Conservation (phyloP, 2,888 invertebrate genomes). For the Epicampocera succincta region DNA sequence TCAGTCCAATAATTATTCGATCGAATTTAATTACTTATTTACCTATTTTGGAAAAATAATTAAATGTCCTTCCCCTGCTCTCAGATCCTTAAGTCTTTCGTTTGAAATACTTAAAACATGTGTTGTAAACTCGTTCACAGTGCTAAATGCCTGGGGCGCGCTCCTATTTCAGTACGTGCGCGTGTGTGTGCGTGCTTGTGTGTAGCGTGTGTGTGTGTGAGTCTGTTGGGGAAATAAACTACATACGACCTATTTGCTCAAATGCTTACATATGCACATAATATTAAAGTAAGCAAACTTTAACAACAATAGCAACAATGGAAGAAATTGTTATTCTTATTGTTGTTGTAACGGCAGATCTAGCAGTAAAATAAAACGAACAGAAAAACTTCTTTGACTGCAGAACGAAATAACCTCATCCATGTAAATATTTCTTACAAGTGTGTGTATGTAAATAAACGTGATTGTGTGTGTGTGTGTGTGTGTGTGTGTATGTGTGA, state of each 20-base stretch:
- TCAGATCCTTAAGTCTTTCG: slow-evolving; percentile 4
- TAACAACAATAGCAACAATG: slow-evolving; percentile 37
- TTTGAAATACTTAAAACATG: slow-evolving; percentile 27
- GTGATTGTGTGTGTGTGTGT: not conserved
- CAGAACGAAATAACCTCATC: slow-evolving; percentile 55
- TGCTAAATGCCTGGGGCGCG: slow-evolving; percentile 26
- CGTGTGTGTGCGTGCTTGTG: not conserved
- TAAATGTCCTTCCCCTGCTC: not conserved
- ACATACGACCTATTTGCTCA: slow-evolving; percentile 63
- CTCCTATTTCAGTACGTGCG: not conserved
- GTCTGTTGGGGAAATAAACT: slow-evolving; percentile 29
- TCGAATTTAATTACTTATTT: slow-evolving; percentile 24
- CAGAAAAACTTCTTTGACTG: slow-evolving; percentile 52
- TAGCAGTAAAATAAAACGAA: slow-evolving; percentile 24
- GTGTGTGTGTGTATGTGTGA: not conserved
- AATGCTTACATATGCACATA: slow-evolving; percentile 54
- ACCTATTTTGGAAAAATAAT: not conserved
- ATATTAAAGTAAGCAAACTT: slow-evolving; percentile 55
- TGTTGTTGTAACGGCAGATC: slow-evolving; percentile 26
- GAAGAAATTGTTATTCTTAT: not conserved
- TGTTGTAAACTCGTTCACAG: slow-evolving; percentile 23
- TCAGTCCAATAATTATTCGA: slow-evolving; percentile 2
- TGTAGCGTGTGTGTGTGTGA: not conserved
- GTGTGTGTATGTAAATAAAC: slow-evolving; percentile 2
- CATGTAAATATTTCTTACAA: slow-evolving; percentile 40